Evolutionary conservation across 1,140 invertebrate genomes (phyloP).

Genomic region (Mya arenaria): DNA sequence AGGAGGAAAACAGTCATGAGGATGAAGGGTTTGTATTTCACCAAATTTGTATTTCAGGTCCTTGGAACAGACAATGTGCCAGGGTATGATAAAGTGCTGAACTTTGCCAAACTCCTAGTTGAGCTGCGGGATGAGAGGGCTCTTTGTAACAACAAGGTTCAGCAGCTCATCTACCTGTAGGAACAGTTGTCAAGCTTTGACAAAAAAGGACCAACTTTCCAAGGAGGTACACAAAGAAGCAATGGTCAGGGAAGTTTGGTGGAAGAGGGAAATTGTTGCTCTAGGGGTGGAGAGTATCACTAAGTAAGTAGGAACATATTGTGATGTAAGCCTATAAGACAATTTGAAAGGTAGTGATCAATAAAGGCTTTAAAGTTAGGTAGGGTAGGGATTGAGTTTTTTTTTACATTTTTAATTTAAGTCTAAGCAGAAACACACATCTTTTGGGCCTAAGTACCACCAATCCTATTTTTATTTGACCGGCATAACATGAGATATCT

Average conservation of each 20-base stretch:
- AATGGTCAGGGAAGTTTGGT: constrained; percentile 46
- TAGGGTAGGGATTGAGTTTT: too few relatives aligned
- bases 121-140: constrained; percentile 24
- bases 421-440: too few relatives aligned
- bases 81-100: constrained; percentile 42
- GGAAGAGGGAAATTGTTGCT: constrained; percentile 19
- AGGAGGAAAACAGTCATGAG: constrained; percentile 9
- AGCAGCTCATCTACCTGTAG: constrained; percentile 28
- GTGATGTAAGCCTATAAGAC: too few relatives aligned
- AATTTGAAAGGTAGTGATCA: too few relatives aligned
- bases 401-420: too few relatives aligned
- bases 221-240: constrained; percentile 36
- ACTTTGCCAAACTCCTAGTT: constrained; percentile 44
- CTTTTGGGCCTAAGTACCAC: too few relatives aligned
- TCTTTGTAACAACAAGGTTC: constrained; percentile 17
- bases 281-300: constrained; percentile 26
- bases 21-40: constrained; percentile 53
- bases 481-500: too few relatives aligned
- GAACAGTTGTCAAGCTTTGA: constrained; percentile 41
- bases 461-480: too few relatives aligned
- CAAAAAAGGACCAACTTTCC: constrained; percentile 36
- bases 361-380: too few relatives aligned
- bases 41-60: constrained; percentile 40
- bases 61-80: constrained; percentile 51
- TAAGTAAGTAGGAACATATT: constrained; percentile 42